Conservation (phyloP, 2,888 invertebrate species). For the Machimus rusticus region DNA sequence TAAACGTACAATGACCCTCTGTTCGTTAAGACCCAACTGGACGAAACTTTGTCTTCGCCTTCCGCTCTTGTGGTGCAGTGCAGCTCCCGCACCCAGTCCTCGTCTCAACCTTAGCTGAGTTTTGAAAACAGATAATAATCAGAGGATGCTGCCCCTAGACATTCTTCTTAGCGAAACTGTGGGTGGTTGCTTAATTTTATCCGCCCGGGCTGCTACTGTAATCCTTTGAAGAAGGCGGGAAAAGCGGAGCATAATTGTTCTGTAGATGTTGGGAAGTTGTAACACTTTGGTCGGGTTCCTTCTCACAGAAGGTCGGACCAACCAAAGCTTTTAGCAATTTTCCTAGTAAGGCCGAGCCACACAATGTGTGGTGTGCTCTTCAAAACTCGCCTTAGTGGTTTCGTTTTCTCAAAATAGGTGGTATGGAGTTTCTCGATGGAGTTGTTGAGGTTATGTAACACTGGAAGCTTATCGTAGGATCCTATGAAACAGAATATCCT, state of each 20-base stretch:
- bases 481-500: background rate
- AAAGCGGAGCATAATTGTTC: background rate
- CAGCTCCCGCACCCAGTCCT: background rate
- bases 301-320: background rate
- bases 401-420: background rate
- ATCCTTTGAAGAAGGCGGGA: background rate
- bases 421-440: background rate
- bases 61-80: background rate
- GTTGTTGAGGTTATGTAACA: background rate
- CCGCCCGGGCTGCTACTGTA: background rate
- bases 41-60: background rate
- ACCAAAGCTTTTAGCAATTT: background rate
- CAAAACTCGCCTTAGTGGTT: background rate
- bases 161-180: background rate
- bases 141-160: background rate
- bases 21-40: background rate
- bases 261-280: background rate
- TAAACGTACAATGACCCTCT: background rate
- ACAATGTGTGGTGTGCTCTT: background rate
- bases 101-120: background rate
- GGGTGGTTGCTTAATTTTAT: background rate
- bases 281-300: background rate
- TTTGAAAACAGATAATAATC: background rate
- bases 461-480: background rate
- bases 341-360: background rate